phyloP scores from a whole-genome alignment of 2,888 invertebrate genomes.

The Serripes groenlandicus region DNA sequence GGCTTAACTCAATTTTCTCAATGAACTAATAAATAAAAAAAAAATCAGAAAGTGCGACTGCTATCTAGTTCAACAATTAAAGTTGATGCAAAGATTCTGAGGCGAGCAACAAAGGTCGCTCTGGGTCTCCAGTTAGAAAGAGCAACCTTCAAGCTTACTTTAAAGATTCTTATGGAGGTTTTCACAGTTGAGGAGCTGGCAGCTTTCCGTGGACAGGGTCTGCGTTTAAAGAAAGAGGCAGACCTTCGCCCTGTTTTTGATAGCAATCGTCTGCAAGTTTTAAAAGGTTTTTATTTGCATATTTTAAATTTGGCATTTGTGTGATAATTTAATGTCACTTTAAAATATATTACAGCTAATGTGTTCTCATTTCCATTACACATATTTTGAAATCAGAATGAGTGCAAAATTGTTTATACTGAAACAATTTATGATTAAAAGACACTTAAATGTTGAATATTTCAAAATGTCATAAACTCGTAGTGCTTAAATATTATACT shows the following conservation, averaged over 20 bases:
- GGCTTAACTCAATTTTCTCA: too few relatives aligned
- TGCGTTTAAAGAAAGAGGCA: slow-evolving; percentile 7
- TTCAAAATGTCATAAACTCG: too few relatives aligned
- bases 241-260: slow-evolving; percentile 9
- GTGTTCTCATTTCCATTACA: too few relatives aligned
- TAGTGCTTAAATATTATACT: too few relatives aligned
- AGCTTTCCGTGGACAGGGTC: slow-evolving; percentile 11
- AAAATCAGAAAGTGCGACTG: not conserved
- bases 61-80: not conserved
- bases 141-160: slow-evolving; percentile 14
- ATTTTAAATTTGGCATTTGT: too few relatives aligned
- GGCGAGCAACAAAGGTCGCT: not conserved
- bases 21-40: too few relatives aligned
- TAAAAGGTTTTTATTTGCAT: not conserved
- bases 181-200: slow-evolving; percentile 8
- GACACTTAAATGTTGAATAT: too few relatives aligned
- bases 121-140: not conserved
- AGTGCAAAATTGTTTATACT: too few relatives aligned
- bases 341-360: too few relatives aligned
- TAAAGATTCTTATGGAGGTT: not conserved
- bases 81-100: slow-evolving; percentile 1
- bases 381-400: too few relatives aligned
- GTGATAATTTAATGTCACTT: too few relatives aligned
- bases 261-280: not conserved
- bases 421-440: too few relatives aligned